Conservation (phyloP, 2,888 invertebrate genomes). For the Caenorhabditis sp. region DNA sequence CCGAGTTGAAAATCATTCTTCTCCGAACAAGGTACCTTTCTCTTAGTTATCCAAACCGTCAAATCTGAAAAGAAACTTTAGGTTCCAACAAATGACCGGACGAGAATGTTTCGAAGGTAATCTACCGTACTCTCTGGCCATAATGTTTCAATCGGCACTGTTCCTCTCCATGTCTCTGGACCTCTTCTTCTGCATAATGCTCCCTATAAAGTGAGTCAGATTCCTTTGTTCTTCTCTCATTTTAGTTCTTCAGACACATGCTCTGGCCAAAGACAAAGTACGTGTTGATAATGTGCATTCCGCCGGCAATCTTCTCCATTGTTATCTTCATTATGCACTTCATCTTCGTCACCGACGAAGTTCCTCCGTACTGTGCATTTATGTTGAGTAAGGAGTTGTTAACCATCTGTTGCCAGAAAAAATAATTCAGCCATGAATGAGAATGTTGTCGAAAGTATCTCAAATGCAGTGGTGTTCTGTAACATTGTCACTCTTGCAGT, state of each 20-base stretch:
- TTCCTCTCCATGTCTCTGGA: constrained; percentile 49
- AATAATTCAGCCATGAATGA: constrained; percentile 48
- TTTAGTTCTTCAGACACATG: constrained; percentile 34
- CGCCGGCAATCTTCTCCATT: constrained; percentile 30
- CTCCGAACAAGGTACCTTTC: constrained; percentile 26
- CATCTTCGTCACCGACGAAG: constrained; percentile 33
- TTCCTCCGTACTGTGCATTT: constrained; percentile 43
- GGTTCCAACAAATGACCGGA: constrained; percentile 40
- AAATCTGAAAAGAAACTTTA: background rate
- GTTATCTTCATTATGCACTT: constrained; percentile 33
- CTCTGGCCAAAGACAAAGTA: constrained; percentile 50
- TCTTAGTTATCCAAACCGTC: background rate
- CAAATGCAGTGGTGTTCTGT: constrained; percentile 41
- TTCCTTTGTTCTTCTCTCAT: background rate
- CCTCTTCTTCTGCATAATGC: constrained; percentile 42
- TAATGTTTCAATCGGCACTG: constrained; percentile 47
- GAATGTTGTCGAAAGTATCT: constrained; percentile 33
- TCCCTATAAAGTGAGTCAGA: constrained; percentile 42
- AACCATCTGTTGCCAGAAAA: too few species aligned
- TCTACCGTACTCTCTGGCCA: constrained; percentile 34
- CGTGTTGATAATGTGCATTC: constrained; percentile 47
- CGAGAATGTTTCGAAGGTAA: constrained; percentile 44
- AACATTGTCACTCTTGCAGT: constrained; percentile 36
- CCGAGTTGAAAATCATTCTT: constrained; percentile 38
- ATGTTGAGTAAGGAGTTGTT: constrained; percentile 54